These are phyloP conservation scores for Callyntrura guangdongensis DNA, from an alignment of 2,888 invertebrate species.

Conservation along the genomic window DNA sequence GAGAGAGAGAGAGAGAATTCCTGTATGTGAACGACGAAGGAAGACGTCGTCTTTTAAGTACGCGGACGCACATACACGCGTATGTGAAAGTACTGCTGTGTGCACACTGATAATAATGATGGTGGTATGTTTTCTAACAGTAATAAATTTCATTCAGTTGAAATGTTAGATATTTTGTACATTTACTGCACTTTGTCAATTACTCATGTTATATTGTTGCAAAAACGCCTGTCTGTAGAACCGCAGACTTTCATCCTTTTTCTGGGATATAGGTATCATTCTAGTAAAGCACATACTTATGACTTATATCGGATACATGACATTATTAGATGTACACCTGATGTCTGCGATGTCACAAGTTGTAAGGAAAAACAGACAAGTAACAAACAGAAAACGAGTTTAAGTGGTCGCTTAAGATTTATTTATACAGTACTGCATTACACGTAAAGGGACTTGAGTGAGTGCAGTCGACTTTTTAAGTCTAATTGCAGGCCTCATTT, in stretches of 20 bases:
- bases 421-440: no score
- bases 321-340: no score
- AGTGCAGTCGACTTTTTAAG: neutral
- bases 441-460: no score
- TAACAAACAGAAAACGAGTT: no score
- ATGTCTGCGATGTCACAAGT: no score
- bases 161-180: constrained; percentile 23
- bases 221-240: neutral
- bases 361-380: no score
- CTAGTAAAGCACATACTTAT: no score
- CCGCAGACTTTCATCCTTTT: constrained; percentile 19
- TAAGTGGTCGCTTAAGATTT: no score
- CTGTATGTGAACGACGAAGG: neutral
- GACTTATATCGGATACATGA: no score
- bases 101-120: neutral
- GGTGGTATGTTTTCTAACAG: neutral
- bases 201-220: constrained; percentile 2
- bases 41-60: constrained; percentile 2
- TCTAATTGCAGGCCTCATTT: constrained; percentile 21
- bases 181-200: constrained; percentile 47
- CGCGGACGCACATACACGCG: neutral
- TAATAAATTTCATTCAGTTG: neutral
- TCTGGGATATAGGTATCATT: neutral
- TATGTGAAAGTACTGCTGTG: neutral
- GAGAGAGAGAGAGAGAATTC: neutral